A percentile compares a stretch with the other conserved stretches of the same genome.
Conservation (phyloP, 2,888 invertebrate genomes). For the Meghimatium bilineatum region DNA sequence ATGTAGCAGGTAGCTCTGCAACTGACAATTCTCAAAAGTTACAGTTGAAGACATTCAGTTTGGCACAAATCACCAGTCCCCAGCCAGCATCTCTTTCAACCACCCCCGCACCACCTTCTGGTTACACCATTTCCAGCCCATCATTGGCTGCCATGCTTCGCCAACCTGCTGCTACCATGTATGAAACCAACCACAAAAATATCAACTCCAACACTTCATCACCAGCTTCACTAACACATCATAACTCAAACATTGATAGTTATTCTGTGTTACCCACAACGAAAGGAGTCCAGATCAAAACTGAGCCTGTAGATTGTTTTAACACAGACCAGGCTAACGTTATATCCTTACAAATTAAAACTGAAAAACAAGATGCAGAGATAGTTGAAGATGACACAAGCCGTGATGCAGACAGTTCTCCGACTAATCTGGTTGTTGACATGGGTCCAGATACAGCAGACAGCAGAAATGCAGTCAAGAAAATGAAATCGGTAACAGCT, state of each 20-base stretch:
- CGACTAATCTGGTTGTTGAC: not conserved
- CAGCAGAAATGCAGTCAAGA: not conserved
- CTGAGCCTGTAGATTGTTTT: slow-evolving; percentile 20
- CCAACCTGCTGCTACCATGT: slow-evolving; percentile 18
- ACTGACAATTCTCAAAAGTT: not conserved
- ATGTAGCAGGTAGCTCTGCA: not conserved
- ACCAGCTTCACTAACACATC: not conserved
- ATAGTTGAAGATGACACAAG: not conserved
- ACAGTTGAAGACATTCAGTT: slow-evolving; percentile 11
- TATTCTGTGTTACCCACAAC: slow-evolving; percentile 16
- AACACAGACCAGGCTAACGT: not conserved
- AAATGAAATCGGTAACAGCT: not conserved
- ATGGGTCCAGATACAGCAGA: slow-evolving; percentile 5
- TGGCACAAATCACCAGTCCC: slow-evolving; percentile 14
- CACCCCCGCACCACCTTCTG: slow-evolving; percentile 11
- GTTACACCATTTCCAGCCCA: slow-evolving; percentile 31
- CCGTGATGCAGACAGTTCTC: not conserved
- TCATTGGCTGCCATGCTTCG: slow-evolving; percentile 44
- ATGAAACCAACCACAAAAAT: not conserved
- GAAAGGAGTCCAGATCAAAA: slow-evolving; percentile 4
- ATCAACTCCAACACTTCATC: not conserved
- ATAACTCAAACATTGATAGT: not conserved
- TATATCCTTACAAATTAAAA: slow-evolving; percentile 30
- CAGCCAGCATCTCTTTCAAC: slow-evolving; percentile 7
- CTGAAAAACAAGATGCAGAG: not conserved